Base-by-base conservation (phyloP, 2,797 vertebrate genomes). In the Hemibagrus guttatus region DNA sequence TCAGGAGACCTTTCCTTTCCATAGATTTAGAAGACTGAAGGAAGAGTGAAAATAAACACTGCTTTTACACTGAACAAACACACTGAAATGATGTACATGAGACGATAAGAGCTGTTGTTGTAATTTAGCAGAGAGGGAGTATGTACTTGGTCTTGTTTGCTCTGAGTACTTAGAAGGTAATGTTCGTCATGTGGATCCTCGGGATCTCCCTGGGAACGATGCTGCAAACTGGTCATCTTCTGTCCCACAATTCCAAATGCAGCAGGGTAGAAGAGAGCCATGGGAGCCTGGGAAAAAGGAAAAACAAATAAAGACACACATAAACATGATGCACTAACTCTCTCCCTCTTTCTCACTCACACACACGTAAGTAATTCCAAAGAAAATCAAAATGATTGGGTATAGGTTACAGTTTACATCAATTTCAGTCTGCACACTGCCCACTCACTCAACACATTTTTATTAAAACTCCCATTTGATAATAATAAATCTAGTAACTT, bases 171-270 rank as follows among this genome's bases (percentile, higher is more conserved):
- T 90, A 99, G 92, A 59, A 99, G 95, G 92, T 98, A 99, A 90
- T 98, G 98, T 16, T 99, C 98, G 92, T 99, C 98, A 0, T 99
- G 97, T 46, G 98, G 98, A 87, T 99, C 98, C 87, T 99, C 98
- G 0, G 97, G 93, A 84, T 99, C 97, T 0, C 98, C 98, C 89
- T 97, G 97, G 7, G 97, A 98, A 63, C 98, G 96, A 90, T 97
- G 97, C 87, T 98, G 98, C 87, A 99, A 92, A 61, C 92, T 95
- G 3, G 97, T 98, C 97, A 99, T 99, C 94, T 98, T 99, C 93
- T 99, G 98, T 83, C 98, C 98, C 68, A 98, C 95, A 2, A 99
- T 99, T 87, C 98, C 98, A 94, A 99, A 99, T 0, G 97, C 97
- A 79, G 97, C 96, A 0, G 98, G 98, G 91, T 99, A 99, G 93